A percentile compares a stretch with the other conserved stretches of the same genome.
Conservation (phyloP, 1,140 invertebrate species). For the Leptinotarsa texana region DNA sequence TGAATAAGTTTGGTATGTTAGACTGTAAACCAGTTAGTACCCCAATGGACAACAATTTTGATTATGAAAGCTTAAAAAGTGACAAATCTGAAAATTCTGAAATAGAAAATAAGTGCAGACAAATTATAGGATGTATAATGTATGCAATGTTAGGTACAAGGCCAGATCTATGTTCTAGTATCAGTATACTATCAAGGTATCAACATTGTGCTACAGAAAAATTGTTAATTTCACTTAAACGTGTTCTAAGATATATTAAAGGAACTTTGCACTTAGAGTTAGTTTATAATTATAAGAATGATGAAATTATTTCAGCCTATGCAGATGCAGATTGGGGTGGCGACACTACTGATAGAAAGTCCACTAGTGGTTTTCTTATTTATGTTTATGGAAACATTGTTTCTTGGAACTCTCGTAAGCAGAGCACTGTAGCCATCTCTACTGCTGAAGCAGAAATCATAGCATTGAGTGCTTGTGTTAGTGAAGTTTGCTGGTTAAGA, state of each 20-base stretch:
- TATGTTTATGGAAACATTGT: conserved; percentile 38
- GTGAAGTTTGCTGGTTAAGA: conserved; percentile 37
- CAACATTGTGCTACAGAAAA: conserved; percentile 37
- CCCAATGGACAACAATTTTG: conserved; percentile 20
- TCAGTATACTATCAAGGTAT: conserved; percentile 41
- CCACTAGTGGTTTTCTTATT: conserved; percentile 41
- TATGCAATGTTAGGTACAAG: conserved; percentile 43
- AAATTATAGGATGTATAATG: conserved; percentile 45
- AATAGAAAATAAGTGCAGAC: conserved; percentile 18
- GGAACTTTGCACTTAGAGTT: conserved; percentile 26
- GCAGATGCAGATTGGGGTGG: conserved; percentile 48
- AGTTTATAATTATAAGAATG: neutral
- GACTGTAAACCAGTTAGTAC: conserved; percentile 21
- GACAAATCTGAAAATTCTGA: conserved; percentile 12
- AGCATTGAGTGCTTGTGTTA: conserved; percentile 35
- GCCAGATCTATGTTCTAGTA: conserved; percentile 43
- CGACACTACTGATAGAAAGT: conserved; percentile 36
- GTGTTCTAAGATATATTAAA: conserved; percentile 30
- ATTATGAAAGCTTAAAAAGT: conserved; percentile 17
- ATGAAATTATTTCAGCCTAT: conserved; percentile 3
- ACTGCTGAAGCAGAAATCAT: conserved; percentile 54
- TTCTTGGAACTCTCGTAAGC: conserved; percentile 45
- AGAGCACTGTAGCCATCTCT: conserved; percentile 49
- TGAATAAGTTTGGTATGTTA: conserved; percentile 2
- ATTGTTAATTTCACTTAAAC: conserved; percentile 37